Evolutionary conservation across 2,113 vertebrate species (phyloP), one percentile per base, ranked within the genome.

Genomic region (Sturnira hondurensis): DNA sequence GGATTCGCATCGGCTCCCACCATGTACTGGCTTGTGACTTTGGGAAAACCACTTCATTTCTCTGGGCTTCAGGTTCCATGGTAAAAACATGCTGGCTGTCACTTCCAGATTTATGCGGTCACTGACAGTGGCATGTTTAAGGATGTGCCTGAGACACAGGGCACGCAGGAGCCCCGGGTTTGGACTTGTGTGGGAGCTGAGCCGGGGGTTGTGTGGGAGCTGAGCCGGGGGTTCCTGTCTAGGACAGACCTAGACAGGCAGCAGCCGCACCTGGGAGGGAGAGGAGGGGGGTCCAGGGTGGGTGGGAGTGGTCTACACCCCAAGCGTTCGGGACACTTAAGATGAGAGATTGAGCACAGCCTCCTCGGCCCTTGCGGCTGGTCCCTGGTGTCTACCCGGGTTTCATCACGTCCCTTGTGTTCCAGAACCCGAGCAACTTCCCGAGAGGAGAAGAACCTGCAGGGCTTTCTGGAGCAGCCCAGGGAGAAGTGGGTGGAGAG

Each of bases 401-500:
- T n/a, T 12, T 77, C 91, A 85, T 36, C 4, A 0, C 8, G 50
- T 31, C 4, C 56, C 31, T 50, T 96, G 65, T 54, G 6, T 98
- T 98, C 56, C 97, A 99, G 99, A 54, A 99, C 99, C 47, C 99
- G 99, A 92, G 99, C 99, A 1, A 99, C 99, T 0, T 99, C 99
- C 7, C 98, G 99, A 41, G 99, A 99, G 97, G 99, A 99, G 97
- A 99, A 99, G 95, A 99, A 99, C 97, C 98, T 99, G 54, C 99
- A 99, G 98, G 99, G 98, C 97, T 99, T 99, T 97, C 97, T 99
- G 98, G 99, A 99, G 98, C 99, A 99, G 97, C 99, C 99, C 4
- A 99, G 98, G 90, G 99, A 99, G 97, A 99, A 99, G 97, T 99
- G 99, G 99, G 98, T 99, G 96, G 99, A 99, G 98, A 99, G 98